Base-by-base conservation (phyloP, 2,113 vertebrate species). In the Sclerurus mexicanus region DNA sequence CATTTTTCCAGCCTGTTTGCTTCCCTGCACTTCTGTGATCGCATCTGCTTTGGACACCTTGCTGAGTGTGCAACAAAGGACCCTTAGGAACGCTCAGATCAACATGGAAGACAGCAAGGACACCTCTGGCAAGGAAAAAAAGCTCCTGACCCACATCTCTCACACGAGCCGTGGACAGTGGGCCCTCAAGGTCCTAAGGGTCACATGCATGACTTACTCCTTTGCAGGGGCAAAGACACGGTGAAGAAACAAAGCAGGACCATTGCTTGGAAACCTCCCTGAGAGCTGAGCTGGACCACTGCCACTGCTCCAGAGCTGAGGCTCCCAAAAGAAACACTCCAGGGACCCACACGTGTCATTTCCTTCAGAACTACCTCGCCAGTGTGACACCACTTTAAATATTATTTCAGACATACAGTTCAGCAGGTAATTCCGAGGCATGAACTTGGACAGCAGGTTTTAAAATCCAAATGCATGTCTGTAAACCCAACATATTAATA, bases 401-500 rank as follows among this genome's bases (percentile, higher is more conserved):
- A 89, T 81, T 75, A 81, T 87, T 93, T 86, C 72, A 92, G 72
- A 44, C 63, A 49, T 4, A 42, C 11, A 81, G 91, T 83, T 92
- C 90, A 90, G 83, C 73, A 81, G 64, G 60, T 92, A 84, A 90
- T 81, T 93, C 90, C 73, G 78, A 85, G 66, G 76, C 73, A 55
- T 30, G 94, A 96, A 93, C 88, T 94, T 58, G 1, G 14, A 91
- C 53, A 59, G 93, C 28, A 90, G 69, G 83, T 86, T 94, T 90
- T 87, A 87, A 96, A 95, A 95, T 85, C 86, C 66, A 93, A 94
- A 93, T 58, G 80, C 83, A 86, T 2, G 83, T 95, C 97, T 96
- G 89, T 96, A 96, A 97, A 96, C 94, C 89, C 93, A 97, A 98
- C 97, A 89, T 97, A 98, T 97, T 98, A 98, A 98, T 98, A 98